Evolutionary conservation across 2,888 invertebrate genomes (phyloP).

Genomic region (Drosophila kambysellisi): DNA sequence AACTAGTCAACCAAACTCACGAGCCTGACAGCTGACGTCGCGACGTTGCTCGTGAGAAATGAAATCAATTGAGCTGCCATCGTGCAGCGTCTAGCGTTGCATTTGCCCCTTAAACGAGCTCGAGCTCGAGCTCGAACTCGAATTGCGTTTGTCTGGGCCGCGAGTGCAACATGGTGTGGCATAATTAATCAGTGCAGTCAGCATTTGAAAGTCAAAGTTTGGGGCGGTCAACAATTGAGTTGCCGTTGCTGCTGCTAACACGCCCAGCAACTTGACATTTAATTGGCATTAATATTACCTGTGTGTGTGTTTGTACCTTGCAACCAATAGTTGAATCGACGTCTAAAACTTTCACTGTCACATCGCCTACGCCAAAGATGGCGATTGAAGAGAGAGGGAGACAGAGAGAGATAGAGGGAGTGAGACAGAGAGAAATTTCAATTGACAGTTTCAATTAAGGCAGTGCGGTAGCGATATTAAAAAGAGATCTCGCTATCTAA

Average conservation of each 20-base stretch:
- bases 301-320: constrained; percentile 31
- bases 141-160: constrained; percentile 28
- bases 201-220: constrained; percentile 71
- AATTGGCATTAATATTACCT: constrained; percentile 79
- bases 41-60: constrained; percentile 66
- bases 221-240: constrained; percentile 61
- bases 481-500: constrained; percentile 37
- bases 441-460: constrained; percentile 74
- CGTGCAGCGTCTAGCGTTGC: constrained; percentile 17
- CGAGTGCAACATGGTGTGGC: constrained; percentile 24
- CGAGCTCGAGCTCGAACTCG: constrained; percentile 52
- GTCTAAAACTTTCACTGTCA: constrained; percentile 69
- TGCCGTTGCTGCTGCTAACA: constrained; percentile 40
- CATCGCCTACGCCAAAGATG: constrained; percentile 67
- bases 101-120: constrained; percentile 37
- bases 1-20: constrained; percentile 48
- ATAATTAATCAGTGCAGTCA: constrained; percentile 57
- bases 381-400: constrained; percentile 11
- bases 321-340: constrained; percentile 26
- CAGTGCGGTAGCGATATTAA: constrained; percentile 28
- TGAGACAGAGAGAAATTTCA: constrained; percentile 45
- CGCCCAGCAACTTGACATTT: constrained; percentile 70
- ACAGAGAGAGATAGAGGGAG: constrained; percentile 1
- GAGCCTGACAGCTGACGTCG: constrained; percentile 54
- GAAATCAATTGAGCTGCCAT: constrained; percentile 71